A percentile compares a stretch with the other conserved stretches of the same genome.
These are phyloP conservation scores for Chaenogobius annularis DNA, from an alignment of 2,113 vertebrate genomes.

Conservation along the genomic window DNA sequence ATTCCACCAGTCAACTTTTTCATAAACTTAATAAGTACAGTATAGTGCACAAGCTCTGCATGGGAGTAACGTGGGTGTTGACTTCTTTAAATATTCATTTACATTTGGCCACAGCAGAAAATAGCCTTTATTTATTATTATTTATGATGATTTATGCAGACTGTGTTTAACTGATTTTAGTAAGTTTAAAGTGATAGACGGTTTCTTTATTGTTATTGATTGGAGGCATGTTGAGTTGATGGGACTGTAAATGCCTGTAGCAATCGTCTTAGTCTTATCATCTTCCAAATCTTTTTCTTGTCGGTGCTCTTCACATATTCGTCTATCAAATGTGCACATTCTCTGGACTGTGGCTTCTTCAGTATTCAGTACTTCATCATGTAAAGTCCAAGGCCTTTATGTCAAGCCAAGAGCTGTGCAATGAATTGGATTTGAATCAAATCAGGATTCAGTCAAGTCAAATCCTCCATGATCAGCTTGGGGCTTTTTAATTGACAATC, in stretches of 20 bases:
- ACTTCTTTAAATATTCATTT: slow-evolving; percentile 2
- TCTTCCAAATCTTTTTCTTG: neutral
- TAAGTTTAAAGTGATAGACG: neutral
- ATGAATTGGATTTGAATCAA: neutral
- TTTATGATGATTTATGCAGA: neutral
- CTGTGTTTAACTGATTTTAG: neutral
- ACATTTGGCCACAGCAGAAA: neutral
- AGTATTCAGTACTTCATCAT: neutral
- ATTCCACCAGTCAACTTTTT: neutral
- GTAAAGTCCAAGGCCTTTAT: too few species aligned
- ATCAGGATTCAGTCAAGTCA: neutral
- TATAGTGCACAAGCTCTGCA: neutral
- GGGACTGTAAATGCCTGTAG: neutral
- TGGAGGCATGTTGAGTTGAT: neutral
- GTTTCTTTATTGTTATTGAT: neutral
- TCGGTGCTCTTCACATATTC: neutral
- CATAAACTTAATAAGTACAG: neutral
- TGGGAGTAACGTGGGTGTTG: slow-evolving; percentile 3
- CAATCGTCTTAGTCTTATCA: neutral
- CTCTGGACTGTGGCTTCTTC: neutral
- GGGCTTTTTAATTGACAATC: too few species aligned
- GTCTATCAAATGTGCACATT: neutral
- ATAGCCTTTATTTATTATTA: neutral
- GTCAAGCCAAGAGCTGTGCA: too few species aligned
- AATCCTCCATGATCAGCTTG: neutral